Conservation (phyloP, 2,888 invertebrate species). For the Phyto melanocephala region DNA sequence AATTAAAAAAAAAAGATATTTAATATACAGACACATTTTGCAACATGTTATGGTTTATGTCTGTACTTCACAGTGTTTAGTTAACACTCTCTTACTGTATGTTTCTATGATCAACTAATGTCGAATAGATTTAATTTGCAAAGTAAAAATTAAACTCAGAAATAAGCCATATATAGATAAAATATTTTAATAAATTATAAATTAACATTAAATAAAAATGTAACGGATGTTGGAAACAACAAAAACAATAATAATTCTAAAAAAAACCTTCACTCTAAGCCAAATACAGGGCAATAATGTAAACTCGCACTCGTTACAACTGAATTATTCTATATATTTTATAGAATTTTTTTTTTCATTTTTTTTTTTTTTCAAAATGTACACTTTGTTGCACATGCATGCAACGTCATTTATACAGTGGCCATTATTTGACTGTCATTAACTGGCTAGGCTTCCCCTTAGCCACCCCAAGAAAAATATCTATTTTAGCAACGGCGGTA, state of each 20-base stretch:
- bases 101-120: no score
- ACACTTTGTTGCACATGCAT: conserved; percentile 47
- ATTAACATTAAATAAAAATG: conserved; percentile 21
- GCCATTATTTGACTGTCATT: conserved; percentile 23
- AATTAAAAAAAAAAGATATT: no score
- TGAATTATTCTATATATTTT: neutral
- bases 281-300: conserved; percentile 26
- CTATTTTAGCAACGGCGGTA: neutral
- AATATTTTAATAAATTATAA: neutral
- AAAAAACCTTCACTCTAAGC: conserved; percentile 47
- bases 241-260: conserved; percentile 31
- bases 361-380: neutral
- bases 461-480: neutral
- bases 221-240: conserved; percentile 55
- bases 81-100: no score
- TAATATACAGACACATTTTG: no score
- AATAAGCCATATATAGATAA: neutral
- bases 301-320: conserved; percentile 12
- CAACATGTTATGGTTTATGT: no score
- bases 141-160: no score
- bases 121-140: no score
- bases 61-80: no score
- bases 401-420: conserved; percentile 49
- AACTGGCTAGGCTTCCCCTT: neutral
- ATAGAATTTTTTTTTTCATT: neutral